Percentiles rank a stretch among this genome's conserved stretches.
Conservation (phyloP, 2,888 invertebrate genomes). For the Trichopria drosophilae region DNA sequence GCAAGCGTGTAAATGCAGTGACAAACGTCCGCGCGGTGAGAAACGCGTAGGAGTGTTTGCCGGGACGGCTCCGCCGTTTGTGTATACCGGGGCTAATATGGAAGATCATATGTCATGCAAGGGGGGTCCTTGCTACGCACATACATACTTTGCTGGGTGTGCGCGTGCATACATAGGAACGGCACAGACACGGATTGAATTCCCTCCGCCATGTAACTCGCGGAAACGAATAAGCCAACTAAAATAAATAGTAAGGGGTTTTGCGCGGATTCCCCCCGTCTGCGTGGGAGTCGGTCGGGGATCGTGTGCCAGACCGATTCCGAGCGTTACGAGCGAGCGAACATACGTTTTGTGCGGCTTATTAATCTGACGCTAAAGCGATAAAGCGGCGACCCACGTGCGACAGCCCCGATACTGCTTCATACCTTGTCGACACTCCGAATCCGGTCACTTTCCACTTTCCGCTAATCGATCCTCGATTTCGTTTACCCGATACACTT, state of each 20-base stretch:
- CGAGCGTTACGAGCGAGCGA: background rate
- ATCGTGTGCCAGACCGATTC: background rate
- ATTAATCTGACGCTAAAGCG: constrained; percentile 54
- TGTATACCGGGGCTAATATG: too few relatives aligned
- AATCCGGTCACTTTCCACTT: constrained; percentile 12
- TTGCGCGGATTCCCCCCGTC: constrained; percentile 26
- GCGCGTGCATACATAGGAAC: constrained; percentile 29
- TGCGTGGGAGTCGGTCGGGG: constrained; percentile 1
- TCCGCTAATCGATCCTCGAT: constrained; percentile 31
- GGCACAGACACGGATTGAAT: constrained; percentile 46
- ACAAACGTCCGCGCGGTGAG: constrained; percentile 25
- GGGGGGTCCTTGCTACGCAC: constrained; percentile 38
- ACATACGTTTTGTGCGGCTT: constrained; percentile 38
- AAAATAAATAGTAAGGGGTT: constrained; percentile 48
- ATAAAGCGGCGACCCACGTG: constrained; percentile 50
- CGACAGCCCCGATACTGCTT: constrained; percentile 49
- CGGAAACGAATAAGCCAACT: constrained; percentile 53
- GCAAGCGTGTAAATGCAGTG: constrained; percentile 34
- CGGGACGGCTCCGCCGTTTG: constrained; percentile 14
- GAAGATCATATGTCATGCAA: constrained; percentile 58
- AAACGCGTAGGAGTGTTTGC: constrained; percentile 7
- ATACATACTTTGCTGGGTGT: constrained; percentile 29
- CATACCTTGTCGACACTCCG: constrained; percentile 36
- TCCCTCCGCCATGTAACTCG: constrained; percentile 45
- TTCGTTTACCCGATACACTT: too few relatives aligned